Evolutionary conservation across 2,113 vertebrate genomes (phyloP).

Genomic region (Aspiorhynchus laticeps): DNA sequence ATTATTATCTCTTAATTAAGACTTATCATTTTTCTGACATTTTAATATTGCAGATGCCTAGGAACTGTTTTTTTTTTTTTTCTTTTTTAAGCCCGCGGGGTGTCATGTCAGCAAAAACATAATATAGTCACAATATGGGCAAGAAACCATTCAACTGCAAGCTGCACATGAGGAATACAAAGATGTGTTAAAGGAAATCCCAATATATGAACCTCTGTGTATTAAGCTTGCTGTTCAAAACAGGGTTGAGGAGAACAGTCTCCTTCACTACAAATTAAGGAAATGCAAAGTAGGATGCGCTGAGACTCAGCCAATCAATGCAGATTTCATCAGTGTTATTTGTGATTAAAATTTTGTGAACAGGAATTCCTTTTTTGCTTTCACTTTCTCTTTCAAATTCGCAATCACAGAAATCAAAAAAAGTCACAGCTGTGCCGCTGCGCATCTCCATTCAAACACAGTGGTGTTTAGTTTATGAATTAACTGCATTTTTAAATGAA

Average conservation of each 20-base stretch:
- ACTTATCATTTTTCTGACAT: conserved; percentile 23
- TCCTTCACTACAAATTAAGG: background rate
- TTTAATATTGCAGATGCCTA: conserved; percentile 25
- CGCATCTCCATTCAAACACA: too few species aligned
- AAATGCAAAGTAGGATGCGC: background rate
- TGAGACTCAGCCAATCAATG: conserved; percentile 17
- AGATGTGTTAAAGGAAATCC: background rate
- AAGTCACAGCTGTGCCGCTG: too few species aligned
- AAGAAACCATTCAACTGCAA: background rate
- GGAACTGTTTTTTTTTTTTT: conserved; percentile 7
- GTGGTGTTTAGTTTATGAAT: too few species aligned
- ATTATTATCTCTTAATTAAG: conserved; percentile 49
- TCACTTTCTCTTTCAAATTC: too few species aligned
- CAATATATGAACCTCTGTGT: background rate
- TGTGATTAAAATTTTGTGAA: too few species aligned
- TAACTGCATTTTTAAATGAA: too few species aligned
- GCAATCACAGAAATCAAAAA: too few species aligned
- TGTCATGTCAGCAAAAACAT: conserved; percentile 37
- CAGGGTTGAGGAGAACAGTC: background rate
- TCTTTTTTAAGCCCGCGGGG: background rate
- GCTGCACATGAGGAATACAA: background rate
- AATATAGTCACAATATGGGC: background rate
- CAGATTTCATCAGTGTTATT: conserved; percentile 25
- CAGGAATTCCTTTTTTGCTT: too few species aligned
- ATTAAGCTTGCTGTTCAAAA: background rate